These are phyloP conservation scores for Margaritifera margaritifera DNA, from an alignment of 2,888 invertebrate species.

Conservation along the genomic window DNA sequence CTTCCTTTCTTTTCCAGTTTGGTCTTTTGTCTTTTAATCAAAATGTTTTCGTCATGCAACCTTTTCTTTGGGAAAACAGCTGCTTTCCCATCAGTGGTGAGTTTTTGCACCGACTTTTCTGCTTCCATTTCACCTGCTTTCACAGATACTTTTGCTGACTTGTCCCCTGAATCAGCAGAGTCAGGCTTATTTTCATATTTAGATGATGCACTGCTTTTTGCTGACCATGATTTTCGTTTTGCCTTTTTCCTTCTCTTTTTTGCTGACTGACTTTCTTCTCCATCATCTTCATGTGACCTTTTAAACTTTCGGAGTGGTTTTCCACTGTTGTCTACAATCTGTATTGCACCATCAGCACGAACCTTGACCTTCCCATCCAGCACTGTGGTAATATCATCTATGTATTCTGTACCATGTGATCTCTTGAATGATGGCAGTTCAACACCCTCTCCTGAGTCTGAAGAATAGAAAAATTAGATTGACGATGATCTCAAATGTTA, in stretches of 20 bases:
- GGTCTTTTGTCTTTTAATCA: not conserved
- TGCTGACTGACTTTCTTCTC: not conserved
- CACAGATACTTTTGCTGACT: not conserved
- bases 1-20: slow-evolving; percentile 1
- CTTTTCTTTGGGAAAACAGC: slow-evolving; percentile 1
- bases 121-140: not conserved
- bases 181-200: too few relatives aligned
- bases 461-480: not conserved
- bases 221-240: not conserved
- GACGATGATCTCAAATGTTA: too few relatives aligned
- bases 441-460: slow-evolving; percentile 32
- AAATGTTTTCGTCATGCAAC: not conserved
- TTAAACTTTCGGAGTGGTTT: slow-evolving; percentile 4
- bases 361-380: slow-evolving; percentile 56
- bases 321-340: slow-evolving; percentile 11
- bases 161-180: too few relatives aligned
- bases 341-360: slow-evolving; percentile 40
- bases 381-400: slow-evolving; percentile 64
- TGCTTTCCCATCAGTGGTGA: slow-evolving; percentile 1
- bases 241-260: not conserved
- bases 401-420: not conserved
- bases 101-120: slow-evolving; percentile 3
- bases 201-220: not conserved
- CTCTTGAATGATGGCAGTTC: slow-evolving; percentile 23
- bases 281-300: not conserved